Conservation (phyloP, 2,113 vertebrate genomes). For the Ammospiza nelsoni region DNA sequence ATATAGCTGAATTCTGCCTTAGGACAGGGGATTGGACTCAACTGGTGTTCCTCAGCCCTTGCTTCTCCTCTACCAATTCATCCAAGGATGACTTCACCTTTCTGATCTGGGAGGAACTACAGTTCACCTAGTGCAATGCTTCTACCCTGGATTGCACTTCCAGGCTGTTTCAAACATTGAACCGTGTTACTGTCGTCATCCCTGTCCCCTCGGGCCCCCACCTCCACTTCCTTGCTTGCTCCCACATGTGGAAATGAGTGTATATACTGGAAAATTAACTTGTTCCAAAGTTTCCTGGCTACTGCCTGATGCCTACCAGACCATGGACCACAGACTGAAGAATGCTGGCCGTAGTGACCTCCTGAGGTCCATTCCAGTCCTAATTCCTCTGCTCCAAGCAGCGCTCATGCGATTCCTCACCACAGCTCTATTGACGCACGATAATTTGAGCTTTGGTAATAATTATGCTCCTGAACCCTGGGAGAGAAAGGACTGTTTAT, state of each 20-base stretch:
- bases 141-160: background rate
- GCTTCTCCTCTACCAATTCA: background rate
- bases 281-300: slow-evolving; percentile 17
- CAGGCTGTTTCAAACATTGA: background rate
- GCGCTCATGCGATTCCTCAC: background rate
- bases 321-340: slow-evolving; percentile 30
- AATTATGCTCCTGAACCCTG: background rate
- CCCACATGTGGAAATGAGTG: slow-evolving; percentile 24
- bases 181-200: background rate
- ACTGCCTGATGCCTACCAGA: slow-evolving; percentile 34
- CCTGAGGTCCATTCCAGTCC: background rate
- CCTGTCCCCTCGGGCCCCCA: background rate
- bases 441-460: slow-evolving; percentile 12
- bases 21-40: slow-evolving; percentile 36
- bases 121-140: slow-evolving; percentile 1
- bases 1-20: slow-evolving; percentile 44
- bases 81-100: slow-evolving; percentile 59
- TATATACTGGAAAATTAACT: slow-evolving; percentile 18
- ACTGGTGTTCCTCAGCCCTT: background rate
- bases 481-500: background rate
- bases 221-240: background rate
- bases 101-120: background rate
- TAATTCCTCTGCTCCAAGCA: background rate
- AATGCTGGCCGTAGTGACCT: slow-evolving; percentile 20
- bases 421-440: background rate